These are phyloP conservation scores for Nowickia ferox DNA, from an alignment of 2,888 invertebrate genomes.

Conservation along the genomic window DNA sequence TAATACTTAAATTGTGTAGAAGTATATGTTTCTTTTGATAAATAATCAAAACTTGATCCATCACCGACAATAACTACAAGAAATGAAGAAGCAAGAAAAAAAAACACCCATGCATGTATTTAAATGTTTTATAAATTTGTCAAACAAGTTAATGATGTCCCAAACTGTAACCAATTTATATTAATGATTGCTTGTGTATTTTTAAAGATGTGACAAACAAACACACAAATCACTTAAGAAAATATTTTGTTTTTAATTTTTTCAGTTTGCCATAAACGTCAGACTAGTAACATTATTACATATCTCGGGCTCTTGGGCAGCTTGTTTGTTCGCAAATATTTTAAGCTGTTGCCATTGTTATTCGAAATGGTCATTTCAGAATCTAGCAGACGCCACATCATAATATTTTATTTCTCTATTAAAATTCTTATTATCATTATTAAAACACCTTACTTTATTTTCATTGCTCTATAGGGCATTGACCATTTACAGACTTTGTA, in stretches of 20 bases:
- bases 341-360: neutral
- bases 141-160: conserved; percentile 6
- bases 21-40: neutral
- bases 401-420: neutral
- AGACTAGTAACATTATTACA: neutral
- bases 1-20: neutral
- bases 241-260: neutral
- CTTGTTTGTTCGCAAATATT: neutral
- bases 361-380: conserved; percentile 1
- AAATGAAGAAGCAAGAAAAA: neutral
- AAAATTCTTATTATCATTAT: neutral
- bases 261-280: neutral
- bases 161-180: neutral
- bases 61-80: conserved; percentile 3
- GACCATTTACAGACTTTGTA: neutral
- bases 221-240: neutral
- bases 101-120: neutral
- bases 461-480: too few relatives aligned
- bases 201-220: neutral
- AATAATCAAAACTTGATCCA: neutral
- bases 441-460: too few relatives aligned
- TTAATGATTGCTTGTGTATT: neutral
- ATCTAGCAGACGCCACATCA: neutral
- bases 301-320: neutral
- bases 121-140: neutral